Base-by-base conservation (phyloP, 2,888 invertebrate species). In the Girardia tigrina region DNA sequence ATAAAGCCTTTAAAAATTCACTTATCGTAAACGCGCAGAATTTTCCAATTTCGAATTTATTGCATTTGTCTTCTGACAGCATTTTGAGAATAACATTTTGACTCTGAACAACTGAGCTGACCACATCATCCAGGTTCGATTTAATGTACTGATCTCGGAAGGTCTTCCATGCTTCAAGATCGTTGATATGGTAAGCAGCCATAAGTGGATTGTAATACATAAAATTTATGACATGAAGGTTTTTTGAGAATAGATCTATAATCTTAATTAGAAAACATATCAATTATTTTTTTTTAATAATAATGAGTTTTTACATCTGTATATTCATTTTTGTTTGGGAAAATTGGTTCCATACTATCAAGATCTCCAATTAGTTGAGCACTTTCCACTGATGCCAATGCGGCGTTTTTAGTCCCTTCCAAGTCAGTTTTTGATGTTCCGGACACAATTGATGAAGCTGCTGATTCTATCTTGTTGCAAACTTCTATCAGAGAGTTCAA, bases 171-270 rank as follows among this genome's bases (percentile, higher is more conserved):
- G 56, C 4, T 56, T 56, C 56, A 4, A 56, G 4, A 56, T 56
- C n/a, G n/a, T 56, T 56, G 6, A 56, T 23, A 56, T 56, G 56
- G 23, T 20, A 56, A 4, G 56, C 56, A 8, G 56, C 56, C 56
- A 56, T 56, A 56, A 56, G 23, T 12, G 56, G 56, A n/a, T 56
- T 56, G 56, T 56, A 56, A 23, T 56, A 56, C 56, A 56, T 56
- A 2, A 20, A n/a, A 56, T n/a, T 16, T 20, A 56, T 23, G 4
- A 23, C 56, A n/a, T 56, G 56, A 20, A 20, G 8, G n/a, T 56
- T 56, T 56, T 56, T 56, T 56, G 56, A 20, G n/a, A 56, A 56
- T 12, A 56, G n/a, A 56, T 56, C 23, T 4, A 56, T 56, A 4
- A 56, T 23, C 56, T 56, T n/a, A 56, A 56, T 20, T 56, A 56